Percentiles rank a stretch among this genome's conserved stretches.
Evolutionary conservation across 2,888 invertebrate species (phyloP).

Genomic region (Leptopilina syphax): DNA sequence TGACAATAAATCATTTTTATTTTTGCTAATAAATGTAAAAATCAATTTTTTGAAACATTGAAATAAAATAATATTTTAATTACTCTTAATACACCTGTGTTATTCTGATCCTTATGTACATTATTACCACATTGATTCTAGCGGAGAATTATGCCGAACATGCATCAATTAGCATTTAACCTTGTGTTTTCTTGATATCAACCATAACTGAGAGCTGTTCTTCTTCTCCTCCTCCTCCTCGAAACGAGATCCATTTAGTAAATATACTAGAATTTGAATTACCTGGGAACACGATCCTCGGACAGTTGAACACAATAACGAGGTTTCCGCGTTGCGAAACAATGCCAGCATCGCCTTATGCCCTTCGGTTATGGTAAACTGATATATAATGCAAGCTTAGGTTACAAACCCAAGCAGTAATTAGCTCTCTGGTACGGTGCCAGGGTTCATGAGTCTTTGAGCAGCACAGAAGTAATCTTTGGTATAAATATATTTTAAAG

Average conservation of each 20-base stretch:
- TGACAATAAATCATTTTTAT: no score
- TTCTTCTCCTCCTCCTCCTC: background rate
- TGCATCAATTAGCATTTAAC: slow-evolving; percentile 17
- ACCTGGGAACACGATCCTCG: slow-evolving; percentile 27
- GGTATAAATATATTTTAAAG: slow-evolving; percentile 36
- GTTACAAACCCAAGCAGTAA: slow-evolving; percentile 72
- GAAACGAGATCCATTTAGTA: slow-evolving; percentile 5
- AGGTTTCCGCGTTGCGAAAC: slow-evolving; percentile 34
- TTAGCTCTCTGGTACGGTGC: slow-evolving; percentile 64
- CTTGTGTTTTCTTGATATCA: background rate
- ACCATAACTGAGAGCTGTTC: background rate
- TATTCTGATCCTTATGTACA: background rate
- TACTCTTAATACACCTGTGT: background rate
- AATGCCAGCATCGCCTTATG: slow-evolving; percentile 33
- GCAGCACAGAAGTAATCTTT: slow-evolving; percentile 43
- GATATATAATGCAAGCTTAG: slow-evolving; percentile 65
- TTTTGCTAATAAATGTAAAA: no score
- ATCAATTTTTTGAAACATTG: no score
- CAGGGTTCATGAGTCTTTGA: slow-evolving; percentile 51
- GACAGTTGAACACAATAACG: slow-evolving; percentile 28
- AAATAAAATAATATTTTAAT: no score
- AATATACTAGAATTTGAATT: slow-evolving; percentile 28
- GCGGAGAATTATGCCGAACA: background rate
- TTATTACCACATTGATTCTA: background rate
- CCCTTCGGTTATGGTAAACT: slow-evolving; percentile 60